Evolutionary conservation across 2,797 vertebrate species (phyloP).

Genomic region (Hoplostethus atlanticus): DNA sequence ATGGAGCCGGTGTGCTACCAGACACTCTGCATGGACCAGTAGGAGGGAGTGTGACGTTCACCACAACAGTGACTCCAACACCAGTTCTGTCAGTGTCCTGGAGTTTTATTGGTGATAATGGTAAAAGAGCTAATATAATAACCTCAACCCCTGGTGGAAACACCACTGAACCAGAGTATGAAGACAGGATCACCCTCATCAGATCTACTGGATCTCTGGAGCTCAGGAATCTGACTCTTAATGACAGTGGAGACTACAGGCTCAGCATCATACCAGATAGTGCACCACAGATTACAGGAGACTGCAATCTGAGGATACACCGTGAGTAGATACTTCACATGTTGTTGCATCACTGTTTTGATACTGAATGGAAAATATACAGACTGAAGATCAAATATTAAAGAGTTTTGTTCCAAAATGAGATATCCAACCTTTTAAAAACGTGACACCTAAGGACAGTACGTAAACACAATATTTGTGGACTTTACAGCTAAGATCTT

Average conservation of each 20-base stretch:
- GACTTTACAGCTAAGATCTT: too few relatives aligned
- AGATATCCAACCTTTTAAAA: too few relatives aligned
- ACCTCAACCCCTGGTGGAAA: rapidly evolving
- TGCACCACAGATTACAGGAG: rapidly evolving
- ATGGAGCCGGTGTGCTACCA: slow-evolving; percentile 50
- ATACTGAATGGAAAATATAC: neutral
- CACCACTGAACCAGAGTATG: neutral
- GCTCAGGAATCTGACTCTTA: slow-evolving; percentile 53
- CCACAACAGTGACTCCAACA: slow-evolving; percentile 13
- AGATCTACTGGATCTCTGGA: slow-evolving; percentile 58
- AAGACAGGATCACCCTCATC: slow-evolving; percentile 55
- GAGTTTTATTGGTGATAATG: rapidly evolving
- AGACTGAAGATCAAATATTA: neutral
- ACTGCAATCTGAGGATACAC: neutral
- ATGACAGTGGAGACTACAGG: slow-evolving; percentile 49
- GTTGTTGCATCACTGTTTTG: neutral
- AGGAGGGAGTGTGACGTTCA: slow-evolving; percentile 50
- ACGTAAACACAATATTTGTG: too few relatives aligned
- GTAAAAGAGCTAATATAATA: neutral
- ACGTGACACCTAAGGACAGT: too few relatives aligned
- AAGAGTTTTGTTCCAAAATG: too few relatives aligned
- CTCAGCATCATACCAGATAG: rapidly evolving
- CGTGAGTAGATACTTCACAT: slow-evolving; percentile 41
- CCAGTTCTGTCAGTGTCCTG: neutral
- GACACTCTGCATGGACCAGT: slow-evolving; percentile 15